phyloP scores from a whole-genome alignment of 2,113 vertebrate species.

The Rutilus rutilus region DNA sequence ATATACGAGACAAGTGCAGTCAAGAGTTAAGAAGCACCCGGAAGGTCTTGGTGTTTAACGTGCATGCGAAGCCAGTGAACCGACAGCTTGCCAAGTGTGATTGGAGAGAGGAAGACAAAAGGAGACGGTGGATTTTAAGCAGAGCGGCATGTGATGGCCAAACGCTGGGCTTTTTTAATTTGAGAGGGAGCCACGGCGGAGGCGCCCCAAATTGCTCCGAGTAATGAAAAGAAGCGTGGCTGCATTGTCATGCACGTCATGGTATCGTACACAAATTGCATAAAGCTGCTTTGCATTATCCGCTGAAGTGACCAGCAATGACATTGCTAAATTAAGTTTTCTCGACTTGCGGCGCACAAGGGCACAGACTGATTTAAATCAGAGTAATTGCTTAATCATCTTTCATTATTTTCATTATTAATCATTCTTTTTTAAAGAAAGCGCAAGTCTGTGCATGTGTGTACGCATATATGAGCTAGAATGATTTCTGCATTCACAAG shows the following conservation, averaged over 20 bases:
- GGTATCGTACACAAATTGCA: conserved; percentile 62
- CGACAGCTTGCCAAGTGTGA: conserved; percentile 55
- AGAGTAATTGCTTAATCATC: conserved; percentile 34
- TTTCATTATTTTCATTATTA: conserved; percentile 40
- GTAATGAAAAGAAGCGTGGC: conserved; percentile 61
- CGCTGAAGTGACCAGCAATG: conserved; percentile 45
- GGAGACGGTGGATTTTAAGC: conserved; percentile 42
- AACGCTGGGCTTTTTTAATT: conserved; percentile 56
- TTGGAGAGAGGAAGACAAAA: conserved; percentile 18
- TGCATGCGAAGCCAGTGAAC: conserved; percentile 51
- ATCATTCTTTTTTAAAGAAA: conserved; percentile 12
- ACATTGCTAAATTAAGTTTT: conserved; percentile 57
- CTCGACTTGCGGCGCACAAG: conserved; percentile 35
- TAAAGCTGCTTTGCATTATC: conserved; percentile 56
- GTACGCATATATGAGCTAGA: conserved; percentile 31
- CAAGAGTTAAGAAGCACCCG: conserved; percentile 60
- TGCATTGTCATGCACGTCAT: conserved; percentile 55
- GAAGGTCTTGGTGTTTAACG: conserved; percentile 58
- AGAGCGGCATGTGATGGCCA: conserved; percentile 53
- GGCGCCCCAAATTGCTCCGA: conserved; percentile 63
- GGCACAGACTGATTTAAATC: conserved; percentile 34
- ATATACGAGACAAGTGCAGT: conserved; percentile 66
- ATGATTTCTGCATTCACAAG: background rate
- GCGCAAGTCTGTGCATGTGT: background rate
- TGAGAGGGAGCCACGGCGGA: conserved; percentile 55